Evolutionary conservation across 2,113 vertebrate genomes (phyloP).

Genomic region (Colinus virginianus): DNA sequence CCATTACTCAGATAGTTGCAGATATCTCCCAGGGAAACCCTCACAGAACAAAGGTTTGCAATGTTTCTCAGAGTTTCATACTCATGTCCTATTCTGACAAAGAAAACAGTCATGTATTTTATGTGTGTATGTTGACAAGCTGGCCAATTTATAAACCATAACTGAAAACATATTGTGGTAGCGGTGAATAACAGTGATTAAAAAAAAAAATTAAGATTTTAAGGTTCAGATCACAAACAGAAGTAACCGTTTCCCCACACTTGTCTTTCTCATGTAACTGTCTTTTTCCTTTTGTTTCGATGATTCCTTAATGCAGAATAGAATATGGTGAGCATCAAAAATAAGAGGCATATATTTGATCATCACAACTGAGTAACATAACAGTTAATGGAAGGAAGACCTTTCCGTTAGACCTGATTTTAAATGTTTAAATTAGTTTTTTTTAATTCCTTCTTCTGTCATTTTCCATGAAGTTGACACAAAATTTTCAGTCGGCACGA

Average conservation of each 20-base stretch:
- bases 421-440: background rate
- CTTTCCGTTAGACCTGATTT: background rate
- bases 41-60: background rate
- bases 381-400: background rate
- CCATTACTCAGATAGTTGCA: background rate
- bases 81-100: background rate
- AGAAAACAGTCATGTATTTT: background rate
- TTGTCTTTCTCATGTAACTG: background rate
- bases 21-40: background rate
- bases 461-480: background rate
- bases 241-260: background rate
- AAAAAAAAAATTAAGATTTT: background rate
- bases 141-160: background rate
- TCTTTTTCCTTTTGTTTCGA: background rate
- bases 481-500: background rate
- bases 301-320: background rate
- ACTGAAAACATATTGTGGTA: background rate
- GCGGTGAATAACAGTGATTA: background rate
- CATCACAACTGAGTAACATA: background rate
- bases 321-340: background rate
- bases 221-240: background rate
- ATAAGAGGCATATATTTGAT: background rate
- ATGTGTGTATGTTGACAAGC: background rate
- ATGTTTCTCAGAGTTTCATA: background rate
- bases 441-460: background rate